Evolutionary conservation across 1,140 invertebrate genomes (phyloP).

Genomic region (Eupristina koningsbergeri): DNA sequence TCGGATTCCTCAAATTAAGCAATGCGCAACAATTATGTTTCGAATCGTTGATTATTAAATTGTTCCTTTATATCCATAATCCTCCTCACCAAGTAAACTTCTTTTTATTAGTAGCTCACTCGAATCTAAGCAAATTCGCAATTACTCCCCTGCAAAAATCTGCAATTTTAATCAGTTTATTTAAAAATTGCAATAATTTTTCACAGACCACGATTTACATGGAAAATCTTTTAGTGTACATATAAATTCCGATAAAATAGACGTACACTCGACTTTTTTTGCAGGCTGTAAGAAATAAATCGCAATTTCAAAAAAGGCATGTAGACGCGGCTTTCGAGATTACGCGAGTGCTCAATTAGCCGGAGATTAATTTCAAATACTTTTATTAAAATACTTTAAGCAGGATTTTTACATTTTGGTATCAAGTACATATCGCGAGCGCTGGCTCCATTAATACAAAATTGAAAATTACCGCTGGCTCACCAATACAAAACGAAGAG

Average conservation of each 20-base stretch:
- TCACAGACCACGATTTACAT: neutral
- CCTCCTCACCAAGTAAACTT: neutral
- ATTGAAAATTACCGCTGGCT: neutral
- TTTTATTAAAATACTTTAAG: neutral
- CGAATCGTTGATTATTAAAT: neutral
- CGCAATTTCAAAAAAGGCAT: conserved; percentile 1
- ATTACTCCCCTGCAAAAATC: neutral
- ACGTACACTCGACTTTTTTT: neutral
- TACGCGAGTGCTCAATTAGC: neutral
- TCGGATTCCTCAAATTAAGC: neutral
- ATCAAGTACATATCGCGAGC: neutral
- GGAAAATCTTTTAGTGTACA: conserved; percentile 1
- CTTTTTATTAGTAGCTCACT: neutral
- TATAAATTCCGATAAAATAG: conserved; percentile 9
- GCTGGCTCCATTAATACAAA: neutral
- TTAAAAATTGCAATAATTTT: neutral
- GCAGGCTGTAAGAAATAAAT: conserved; percentile 5
- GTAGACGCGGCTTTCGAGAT: neutral
- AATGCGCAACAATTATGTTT: neutral
- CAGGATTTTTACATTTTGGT: neutral
- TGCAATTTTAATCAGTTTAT: neutral
- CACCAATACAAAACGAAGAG: neutral
- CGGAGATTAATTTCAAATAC: neutral
- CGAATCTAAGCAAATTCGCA: too few species aligned
- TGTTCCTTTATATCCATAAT: neutral